Conservation (phyloP, 2,888 invertebrate genomes). For the Chirona hameri region DNA sequence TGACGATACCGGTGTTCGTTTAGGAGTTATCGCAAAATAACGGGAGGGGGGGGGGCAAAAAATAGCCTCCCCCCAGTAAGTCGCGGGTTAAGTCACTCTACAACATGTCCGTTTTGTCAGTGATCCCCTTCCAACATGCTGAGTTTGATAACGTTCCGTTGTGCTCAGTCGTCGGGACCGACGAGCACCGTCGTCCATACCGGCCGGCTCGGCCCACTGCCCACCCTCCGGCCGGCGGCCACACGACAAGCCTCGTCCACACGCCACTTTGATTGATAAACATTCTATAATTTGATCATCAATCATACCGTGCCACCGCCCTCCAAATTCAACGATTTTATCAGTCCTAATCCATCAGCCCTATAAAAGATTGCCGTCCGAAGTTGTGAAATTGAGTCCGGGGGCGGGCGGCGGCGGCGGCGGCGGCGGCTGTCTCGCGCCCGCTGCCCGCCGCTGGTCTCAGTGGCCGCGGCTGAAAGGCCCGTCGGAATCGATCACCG, state of each 20-base stretch:
- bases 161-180: too few relatives aligned
- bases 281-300: slow-evolving; percentile 29
- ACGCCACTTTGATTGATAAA: slow-evolving; percentile 9
- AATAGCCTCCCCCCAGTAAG: too few relatives aligned
- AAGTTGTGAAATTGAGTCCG: slow-evolving; percentile 27
- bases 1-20: too few relatives aligned
- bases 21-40: too few relatives aligned
- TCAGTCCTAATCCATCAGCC: slow-evolving; percentile 26
- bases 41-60: too few relatives aligned
- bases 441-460: background rate
- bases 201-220: too few relatives aligned
- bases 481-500: background rate
- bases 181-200: too few relatives aligned
- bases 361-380: slow-evolving; percentile 3
- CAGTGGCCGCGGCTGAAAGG: background rate
- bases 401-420: background rate
- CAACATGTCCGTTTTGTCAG: too few relatives aligned
- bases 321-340: slow-evolving; percentile 25
- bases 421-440: background rate
- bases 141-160: too few relatives aligned
- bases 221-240: background rate
- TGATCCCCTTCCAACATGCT: too few relatives aligned
- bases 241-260: background rate
- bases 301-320: slow-evolving; percentile 26
- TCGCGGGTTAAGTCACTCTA: too few relatives aligned